A percentile compares a stretch with the other conserved stretches of the same genome.
phyloP scores from a whole-genome alignment of 2,888 invertebrate species.

The Iphiclides podalirius region DNA sequence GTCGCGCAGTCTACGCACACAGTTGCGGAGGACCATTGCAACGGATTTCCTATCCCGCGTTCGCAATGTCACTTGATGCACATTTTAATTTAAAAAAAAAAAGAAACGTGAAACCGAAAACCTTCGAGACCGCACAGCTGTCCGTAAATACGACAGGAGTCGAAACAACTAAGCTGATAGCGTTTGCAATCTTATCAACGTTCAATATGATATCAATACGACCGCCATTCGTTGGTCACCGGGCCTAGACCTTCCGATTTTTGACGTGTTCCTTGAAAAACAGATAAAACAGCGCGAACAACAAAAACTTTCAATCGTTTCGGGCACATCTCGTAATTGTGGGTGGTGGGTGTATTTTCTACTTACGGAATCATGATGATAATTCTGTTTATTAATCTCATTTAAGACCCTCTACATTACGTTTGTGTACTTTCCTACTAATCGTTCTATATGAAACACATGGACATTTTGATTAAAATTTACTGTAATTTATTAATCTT shows the following conservation, averaged over 20 bases:
- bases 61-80: slow-evolving; percentile 16
- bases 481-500: too few relatives aligned
- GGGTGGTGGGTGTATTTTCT: too few relatives aligned
- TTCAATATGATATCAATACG: slow-evolving; percentile 64
- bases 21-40: slow-evolving; percentile 40
- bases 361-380: not conserved
- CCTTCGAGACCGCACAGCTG: slow-evolving; percentile 29
- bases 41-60: slow-evolving; percentile 44
- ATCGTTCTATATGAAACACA: too few relatives aligned
- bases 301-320: too few relatives aligned
- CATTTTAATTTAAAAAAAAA: slow-evolving; percentile 22
- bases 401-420: too few relatives aligned
- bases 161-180: slow-evolving; percentile 43
- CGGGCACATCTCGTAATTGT: too few relatives aligned
- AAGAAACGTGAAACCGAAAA: not conserved
- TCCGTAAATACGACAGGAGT: slow-evolving; percentile 47
- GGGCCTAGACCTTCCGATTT: slow-evolving; percentile 37
- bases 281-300: not conserved
- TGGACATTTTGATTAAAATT: too few relatives aligned
- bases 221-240: slow-evolving; percentile 28
- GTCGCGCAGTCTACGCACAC: slow-evolving; percentile 40
- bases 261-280: slow-evolving; percentile 16
- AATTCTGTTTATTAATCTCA: not conserved
- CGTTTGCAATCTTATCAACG: slow-evolving; percentile 61
- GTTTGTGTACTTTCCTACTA: too few relatives aligned